Evolutionary conservation across 2,113 vertebrate species (phyloP).

Genomic region (Mormyrus lacerda): DNA sequence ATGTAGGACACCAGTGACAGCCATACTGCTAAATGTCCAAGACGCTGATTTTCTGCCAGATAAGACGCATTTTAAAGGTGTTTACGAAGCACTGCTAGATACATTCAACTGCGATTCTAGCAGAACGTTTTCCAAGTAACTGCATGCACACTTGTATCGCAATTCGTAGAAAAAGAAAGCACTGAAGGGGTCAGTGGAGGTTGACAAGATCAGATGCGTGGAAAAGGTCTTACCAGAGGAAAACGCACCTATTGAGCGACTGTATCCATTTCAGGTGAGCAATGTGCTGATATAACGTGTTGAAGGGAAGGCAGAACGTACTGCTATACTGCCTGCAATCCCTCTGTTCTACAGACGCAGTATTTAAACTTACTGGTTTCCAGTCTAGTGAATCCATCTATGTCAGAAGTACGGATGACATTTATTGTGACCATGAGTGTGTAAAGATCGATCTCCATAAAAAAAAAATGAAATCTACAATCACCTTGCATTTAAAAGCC

Average conservation of each 20-base stretch:
- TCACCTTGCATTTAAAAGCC: not conserved
- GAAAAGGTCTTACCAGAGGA: conserved; percentile 78
- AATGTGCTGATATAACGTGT: not conserved
- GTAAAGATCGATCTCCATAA: not conserved
- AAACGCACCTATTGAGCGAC: conserved; percentile 73
- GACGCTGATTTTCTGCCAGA: not conserved
- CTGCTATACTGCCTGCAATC: not conserved
- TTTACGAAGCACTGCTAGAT: not conserved
- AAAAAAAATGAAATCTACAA: not conserved
- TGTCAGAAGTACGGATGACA: not conserved
- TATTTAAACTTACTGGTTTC: not conserved
- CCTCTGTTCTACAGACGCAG: not conserved
- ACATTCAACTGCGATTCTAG: not conserved
- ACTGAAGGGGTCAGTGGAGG: conserved; percentile 80
- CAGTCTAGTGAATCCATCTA: not conserved
- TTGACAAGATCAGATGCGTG: conserved; percentile 89
- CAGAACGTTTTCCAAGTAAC: not conserved
- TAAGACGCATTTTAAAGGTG: not conserved
- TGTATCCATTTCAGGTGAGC: conserved; percentile 63
- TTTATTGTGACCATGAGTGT: not conserved
- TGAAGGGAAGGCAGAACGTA: not conserved
- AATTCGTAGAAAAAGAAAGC: conserved; percentile 78
- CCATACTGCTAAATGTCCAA: conserved; percentile 27
- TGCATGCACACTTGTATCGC: not conserved
- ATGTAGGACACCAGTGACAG: conserved; percentile 10